phyloP scores from a whole-genome alignment of 2,113 vertebrate species.

The Indri indri region DNA sequence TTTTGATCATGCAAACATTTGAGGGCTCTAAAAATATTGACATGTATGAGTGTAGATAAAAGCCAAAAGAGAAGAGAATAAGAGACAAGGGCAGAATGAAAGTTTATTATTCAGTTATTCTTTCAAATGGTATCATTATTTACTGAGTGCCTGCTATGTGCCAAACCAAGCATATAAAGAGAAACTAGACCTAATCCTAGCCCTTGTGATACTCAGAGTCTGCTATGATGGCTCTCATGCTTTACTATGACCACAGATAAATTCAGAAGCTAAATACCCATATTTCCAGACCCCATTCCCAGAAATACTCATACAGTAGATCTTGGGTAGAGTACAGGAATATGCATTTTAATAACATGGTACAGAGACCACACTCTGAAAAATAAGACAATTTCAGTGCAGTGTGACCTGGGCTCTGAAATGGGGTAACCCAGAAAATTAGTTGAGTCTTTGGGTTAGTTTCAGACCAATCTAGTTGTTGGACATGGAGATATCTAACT shows the following conservation, averaged over 20 bases:
- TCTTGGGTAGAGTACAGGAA: background rate
- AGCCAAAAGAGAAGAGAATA: background rate
- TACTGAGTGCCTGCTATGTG: background rate
- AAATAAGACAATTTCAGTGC: background rate
- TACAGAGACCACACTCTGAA: background rate
- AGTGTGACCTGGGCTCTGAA: background rate
- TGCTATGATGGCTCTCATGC: background rate
- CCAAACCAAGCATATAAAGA: background rate
- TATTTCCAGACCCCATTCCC: background rate
- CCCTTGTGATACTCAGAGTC: background rate
- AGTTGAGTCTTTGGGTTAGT: background rate
- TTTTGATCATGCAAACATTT: background rate
- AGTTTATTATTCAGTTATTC: background rate
- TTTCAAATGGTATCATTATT: background rate
- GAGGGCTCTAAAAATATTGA: background rate
- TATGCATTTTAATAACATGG: background rate
- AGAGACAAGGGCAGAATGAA: background rate
- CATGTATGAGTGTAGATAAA: background rate
- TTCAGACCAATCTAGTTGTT: background rate
- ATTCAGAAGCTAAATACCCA: background rate
- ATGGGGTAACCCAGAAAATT: background rate
- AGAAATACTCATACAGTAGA: background rate
- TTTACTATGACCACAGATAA: background rate
- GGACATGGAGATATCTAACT: background rate
- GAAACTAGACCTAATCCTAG: background rate